Conservation (phyloP, 2,113 vertebrate genomes). For the Speoplatyrhinus poulsoni region DNA sequence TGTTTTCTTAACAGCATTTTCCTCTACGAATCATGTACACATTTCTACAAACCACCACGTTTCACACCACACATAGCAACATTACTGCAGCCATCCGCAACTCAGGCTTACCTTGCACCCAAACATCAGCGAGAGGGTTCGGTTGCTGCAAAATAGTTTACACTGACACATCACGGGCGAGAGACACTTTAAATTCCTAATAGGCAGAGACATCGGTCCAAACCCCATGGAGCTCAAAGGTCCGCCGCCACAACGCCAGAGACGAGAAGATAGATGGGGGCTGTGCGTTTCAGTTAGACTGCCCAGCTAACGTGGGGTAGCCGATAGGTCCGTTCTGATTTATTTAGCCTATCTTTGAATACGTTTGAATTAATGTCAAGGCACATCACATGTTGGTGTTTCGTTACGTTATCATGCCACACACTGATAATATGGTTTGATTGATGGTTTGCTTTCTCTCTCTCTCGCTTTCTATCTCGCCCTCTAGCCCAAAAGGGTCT, state of each 20-base stretch:
- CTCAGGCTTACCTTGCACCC: slow-evolving; percentile 80
- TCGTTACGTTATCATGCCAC: slow-evolving; percentile 11
- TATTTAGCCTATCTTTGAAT: background rate
- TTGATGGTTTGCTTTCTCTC: background rate
- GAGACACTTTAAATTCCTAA: slow-evolving; percentile 81
- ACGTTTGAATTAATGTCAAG: slow-evolving; percentile 1
- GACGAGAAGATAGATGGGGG: slow-evolving; percentile 16
- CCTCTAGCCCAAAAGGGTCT: too few relatives aligned
- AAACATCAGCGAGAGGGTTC: slow-evolving; percentile 84
- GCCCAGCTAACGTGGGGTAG: slow-evolving; percentile 19
- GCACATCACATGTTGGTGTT: background rate
- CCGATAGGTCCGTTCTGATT: too few relatives aligned
- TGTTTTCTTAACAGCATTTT: too few relatives aligned
- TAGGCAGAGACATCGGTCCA: slow-evolving; percentile 77
- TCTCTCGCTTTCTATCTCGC: slow-evolving; percentile 15
- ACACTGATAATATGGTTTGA: background rate
- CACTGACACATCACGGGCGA: slow-evolving; percentile 85
- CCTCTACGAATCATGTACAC: background rate
- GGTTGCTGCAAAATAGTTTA: slow-evolving; percentile 85
- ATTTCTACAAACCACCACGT: slow-evolving; percentile 7
- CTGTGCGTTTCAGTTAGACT: slow-evolving; percentile 17
- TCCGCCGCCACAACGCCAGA: slow-evolving; percentile 43
- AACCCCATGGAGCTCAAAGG: slow-evolving; percentile 57
- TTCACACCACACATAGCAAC: slow-evolving; percentile 1
- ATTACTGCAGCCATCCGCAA: background rate